phyloP scores from a whole-genome alignment of 2,888 invertebrate species.

The Doris montereyensis region DNA sequence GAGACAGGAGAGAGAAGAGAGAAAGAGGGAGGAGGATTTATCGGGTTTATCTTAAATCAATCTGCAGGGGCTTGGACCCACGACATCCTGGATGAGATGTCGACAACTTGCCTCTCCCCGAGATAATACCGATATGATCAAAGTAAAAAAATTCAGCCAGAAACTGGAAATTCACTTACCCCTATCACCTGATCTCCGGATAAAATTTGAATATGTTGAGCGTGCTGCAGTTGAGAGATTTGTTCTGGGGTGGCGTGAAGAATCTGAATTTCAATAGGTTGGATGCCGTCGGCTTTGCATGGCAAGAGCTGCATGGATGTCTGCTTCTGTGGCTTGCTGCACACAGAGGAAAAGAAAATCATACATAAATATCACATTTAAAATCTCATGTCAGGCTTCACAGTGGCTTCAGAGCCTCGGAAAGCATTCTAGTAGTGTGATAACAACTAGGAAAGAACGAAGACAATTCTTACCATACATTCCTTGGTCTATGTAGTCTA shows the following conservation, averaged over 20 bases:
- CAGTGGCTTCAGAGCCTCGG: too few relatives aligned
- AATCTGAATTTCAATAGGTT: constrained; percentile 71
- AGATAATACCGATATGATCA: too few relatives aligned
- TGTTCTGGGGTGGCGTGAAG: constrained; percentile 73
- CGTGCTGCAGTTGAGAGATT: constrained; percentile 71
- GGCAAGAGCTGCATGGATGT: constrained; percentile 57
- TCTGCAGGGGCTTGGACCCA: too few relatives aligned
- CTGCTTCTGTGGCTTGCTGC: constrained; percentile 46
- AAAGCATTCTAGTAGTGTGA: too few relatives aligned
- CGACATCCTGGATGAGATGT: background rate
- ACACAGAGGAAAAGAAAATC: background rate
- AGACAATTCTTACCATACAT: too few relatives aligned
- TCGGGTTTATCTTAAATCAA: too few relatives aligned
- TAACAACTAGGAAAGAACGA: too few relatives aligned
- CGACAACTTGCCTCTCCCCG: background rate
- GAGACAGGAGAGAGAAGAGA: background rate
- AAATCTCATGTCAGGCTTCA: background rate
- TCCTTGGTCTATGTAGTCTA: too few relatives aligned
- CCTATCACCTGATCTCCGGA: constrained; percentile 68
- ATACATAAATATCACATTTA: background rate
- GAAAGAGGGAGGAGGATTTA: background rate
- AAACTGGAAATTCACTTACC: too few relatives aligned
- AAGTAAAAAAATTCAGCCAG: constrained; percentile 38
- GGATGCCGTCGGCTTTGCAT: constrained; percentile 59
- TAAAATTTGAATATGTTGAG: constrained; percentile 71